Evolutionary conservation across 2,888 invertebrate genomes (phyloP), one percentile per base, ranked within the genome.

Genomic region (Synergus laeviventris): DNA sequence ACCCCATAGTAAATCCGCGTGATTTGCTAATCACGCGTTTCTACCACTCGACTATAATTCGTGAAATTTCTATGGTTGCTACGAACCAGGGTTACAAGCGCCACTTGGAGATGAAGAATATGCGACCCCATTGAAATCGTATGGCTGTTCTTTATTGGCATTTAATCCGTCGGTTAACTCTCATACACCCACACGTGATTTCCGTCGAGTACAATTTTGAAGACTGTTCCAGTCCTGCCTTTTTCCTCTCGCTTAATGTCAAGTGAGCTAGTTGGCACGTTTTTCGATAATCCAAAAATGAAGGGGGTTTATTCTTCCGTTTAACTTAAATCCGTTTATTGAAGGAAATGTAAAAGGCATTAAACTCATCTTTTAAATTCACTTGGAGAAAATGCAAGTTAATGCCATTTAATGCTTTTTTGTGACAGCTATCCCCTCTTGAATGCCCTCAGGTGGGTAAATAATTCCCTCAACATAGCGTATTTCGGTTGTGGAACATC

Each of bases 91-190:
- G 70, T 75, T 75, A 77, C 77, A 74, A 74, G 66, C 66, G 73
- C 70, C 77, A 77, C 74, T 77, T 75, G 74, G 74, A 60, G 66
- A 59, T 56, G 74, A 77, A 77, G 66, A 74, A 77, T 74, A 74
- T 77, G 49, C 74, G 74, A 77, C 60, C 66, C 74, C 49, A 56
- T 74, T 74, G 74, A 77, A 77, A 70, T 42, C 70, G 45, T 74
- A 54, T 59, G 38, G 77, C n/a, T 54, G 74, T 56, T 61, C 75
- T 78, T 80, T 75, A 76, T 80, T 75, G 74, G 75, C 79, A 75
- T 76, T 76, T 74, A 79, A 81, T 79, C 73, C 78, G 77, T 75
- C 73, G 61, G 78, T 75, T 78, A 73, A 77, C 74, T 75, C 62
- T 78, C 74, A 73, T 70, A 70, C 70, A 70, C 70, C 70, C 49